Conservation (phyloP, 2,888 invertebrate genomes). For the Pollenia labialis region DNA sequence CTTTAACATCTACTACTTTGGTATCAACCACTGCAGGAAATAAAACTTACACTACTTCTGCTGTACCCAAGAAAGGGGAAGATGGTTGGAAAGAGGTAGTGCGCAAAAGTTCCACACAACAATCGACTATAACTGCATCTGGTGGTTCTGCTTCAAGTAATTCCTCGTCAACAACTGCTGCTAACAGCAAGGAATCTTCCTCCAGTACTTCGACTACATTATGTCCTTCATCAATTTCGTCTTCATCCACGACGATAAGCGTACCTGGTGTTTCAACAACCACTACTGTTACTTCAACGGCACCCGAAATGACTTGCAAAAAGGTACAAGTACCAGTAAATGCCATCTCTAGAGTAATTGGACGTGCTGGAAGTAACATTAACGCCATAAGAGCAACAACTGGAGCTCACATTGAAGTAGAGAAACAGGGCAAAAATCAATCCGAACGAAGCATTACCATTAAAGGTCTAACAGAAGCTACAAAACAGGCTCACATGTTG, state of each 20-base stretch:
- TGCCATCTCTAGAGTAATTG: slow-evolving; percentile 98
- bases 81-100: slow-evolving; percentile 99
- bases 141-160: slow-evolving; percentile 46
- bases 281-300: slow-evolving; percentile 77
- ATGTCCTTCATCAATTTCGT: slow-evolving; percentile 75
- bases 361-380: slow-evolving; percentile 98
- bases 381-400: slow-evolving; percentile 98
- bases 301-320: slow-evolving; percentile 87
- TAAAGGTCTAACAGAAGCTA: slow-evolving; percentile 96
- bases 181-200: slow-evolving; percentile 51
- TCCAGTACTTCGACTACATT: slow-evolving; percentile 47
- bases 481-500: slow-evolving; percentile 95
- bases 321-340: slow-evolving; percentile 97
- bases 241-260: slow-evolving; percentile 80
- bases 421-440: slow-evolving; percentile 97
- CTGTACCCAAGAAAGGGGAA: slow-evolving; percentile 88
- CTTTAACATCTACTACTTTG: slow-evolving; percentile 84
- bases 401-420: slow-evolving; percentile 99
- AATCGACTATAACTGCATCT: slow-evolving; percentile 73
- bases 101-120: slow-evolving; percentile 89
- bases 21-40: slow-evolving; percentile 86
- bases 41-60: slow-evolving; percentile 72
- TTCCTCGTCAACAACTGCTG: slow-evolving; percentile 46
- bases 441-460: slow-evolving; percentile 97
- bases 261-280: slow-evolving; percentile 75